Conservation (phyloP, 2,888 invertebrate species). For the Norana najaformis region DNA sequence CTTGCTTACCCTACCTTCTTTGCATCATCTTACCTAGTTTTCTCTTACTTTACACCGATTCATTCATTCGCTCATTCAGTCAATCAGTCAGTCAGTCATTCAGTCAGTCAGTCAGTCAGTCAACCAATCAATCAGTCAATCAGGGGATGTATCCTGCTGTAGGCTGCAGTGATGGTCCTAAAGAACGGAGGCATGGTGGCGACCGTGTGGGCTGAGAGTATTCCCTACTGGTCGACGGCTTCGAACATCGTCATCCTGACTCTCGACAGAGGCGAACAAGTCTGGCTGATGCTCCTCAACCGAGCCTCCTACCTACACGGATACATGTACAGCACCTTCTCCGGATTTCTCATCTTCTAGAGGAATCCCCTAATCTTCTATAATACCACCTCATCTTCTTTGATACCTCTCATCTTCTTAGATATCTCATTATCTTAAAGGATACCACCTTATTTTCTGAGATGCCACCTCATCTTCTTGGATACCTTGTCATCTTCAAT, state of each 20-base stretch:
- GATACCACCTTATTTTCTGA: too few species aligned
- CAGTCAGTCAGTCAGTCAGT: background rate
- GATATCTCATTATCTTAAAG: too few species aligned
- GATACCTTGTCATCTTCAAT: background rate
- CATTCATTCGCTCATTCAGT: background rate
- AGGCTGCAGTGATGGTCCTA: slow-evolving; percentile 57
- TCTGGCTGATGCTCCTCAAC: slow-evolving; percentile 49
- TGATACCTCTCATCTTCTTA: too few species aligned
- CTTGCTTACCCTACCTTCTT: too few species aligned
- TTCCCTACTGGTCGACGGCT: slow-evolving; percentile 60
- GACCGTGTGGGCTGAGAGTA: slow-evolving; percentile 61
- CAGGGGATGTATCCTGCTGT: too few species aligned
- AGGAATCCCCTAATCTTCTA: too few species aligned
- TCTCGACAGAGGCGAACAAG: slow-evolving; percentile 51
- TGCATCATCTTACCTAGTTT: too few species aligned
- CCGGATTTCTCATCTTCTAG: slow-evolving; percentile 56
- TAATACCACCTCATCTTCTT: too few species aligned
- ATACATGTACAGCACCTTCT: slow-evolving; percentile 62
- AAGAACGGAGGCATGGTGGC: slow-evolving; percentile 55
- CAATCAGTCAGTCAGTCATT: background rate
- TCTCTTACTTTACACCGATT: too few species aligned
- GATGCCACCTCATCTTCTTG: too few species aligned
- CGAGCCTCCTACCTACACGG: slow-evolving; percentile 60
- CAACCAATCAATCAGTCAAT: background rate
- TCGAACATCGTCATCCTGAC: slow-evolving; percentile 55